Conservation (phyloP, 2,888 invertebrate genomes). For the Merodon equestris region DNA sequence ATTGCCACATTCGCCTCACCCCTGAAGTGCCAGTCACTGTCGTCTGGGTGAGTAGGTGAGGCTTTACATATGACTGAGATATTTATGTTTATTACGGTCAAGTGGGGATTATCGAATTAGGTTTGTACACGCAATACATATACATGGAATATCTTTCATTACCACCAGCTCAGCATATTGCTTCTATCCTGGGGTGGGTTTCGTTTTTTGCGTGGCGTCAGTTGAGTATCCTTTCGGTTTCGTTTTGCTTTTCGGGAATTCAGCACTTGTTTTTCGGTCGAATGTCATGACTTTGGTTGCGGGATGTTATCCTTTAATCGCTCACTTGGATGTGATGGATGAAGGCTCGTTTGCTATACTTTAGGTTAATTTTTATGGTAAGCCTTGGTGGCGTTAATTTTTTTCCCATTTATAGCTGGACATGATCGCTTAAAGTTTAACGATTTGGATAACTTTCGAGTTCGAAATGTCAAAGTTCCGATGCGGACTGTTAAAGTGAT, state of each 20-base stretch:
- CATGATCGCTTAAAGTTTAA: too few relatives aligned
- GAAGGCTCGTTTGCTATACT: too few relatives aligned
- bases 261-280: too few relatives aligned
- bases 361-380: too few relatives aligned
- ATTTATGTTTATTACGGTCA: slow-evolving; percentile 67
- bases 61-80: slow-evolving; percentile 14
- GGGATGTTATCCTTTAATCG: too few relatives aligned
- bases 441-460: too few relatives aligned
- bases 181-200: not conserved
- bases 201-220: not conserved
- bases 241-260: not conserved
- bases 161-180: slow-evolving; percentile 26
- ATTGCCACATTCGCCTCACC: slow-evolving; percentile 34
- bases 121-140: slow-evolving; percentile 59
- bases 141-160: not conserved
- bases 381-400: too few relatives aligned
- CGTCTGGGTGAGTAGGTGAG: slow-evolving; percentile 10
- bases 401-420: too few relatives aligned
- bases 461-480: too few relatives aligned
- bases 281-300: too few relatives aligned
- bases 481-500: too few relatives aligned
- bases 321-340: too few relatives aligned
- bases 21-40: not conserved
- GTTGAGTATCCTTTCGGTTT: slow-evolving; percentile 1
- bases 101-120: slow-evolving; percentile 67